Percentiles rank a stretch among this genome's conserved stretches.
Evolutionary conservation across 2,113 vertebrate genomes (phyloP).

Genomic region (Eurypyga helias): DNA sequence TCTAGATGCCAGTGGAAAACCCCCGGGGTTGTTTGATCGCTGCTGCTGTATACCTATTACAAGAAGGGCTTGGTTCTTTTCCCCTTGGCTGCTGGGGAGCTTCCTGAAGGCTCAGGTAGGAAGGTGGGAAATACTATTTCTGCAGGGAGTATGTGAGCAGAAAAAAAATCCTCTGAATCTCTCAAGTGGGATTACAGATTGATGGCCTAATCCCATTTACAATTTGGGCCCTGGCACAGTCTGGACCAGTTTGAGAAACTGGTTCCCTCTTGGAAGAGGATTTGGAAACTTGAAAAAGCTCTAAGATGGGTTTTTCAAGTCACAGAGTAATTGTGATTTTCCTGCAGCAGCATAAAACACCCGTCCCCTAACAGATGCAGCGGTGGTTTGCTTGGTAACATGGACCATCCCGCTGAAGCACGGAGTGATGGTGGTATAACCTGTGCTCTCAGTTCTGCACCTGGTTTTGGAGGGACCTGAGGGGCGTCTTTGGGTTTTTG

Average conservation of each 20-base stretch:
- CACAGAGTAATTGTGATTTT: not conserved
- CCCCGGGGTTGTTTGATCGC: not conserved
- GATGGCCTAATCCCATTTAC: too few species aligned
- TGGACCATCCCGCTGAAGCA: not conserved
- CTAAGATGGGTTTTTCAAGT: not conserved
- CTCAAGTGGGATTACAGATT: not conserved
- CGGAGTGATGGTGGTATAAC: not conserved
- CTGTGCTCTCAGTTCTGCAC: not conserved
- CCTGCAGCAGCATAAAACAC: not conserved
- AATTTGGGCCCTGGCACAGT: not conserved
- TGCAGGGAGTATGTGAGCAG: not conserved
- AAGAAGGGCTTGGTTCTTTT: not conserved
- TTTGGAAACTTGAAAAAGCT: not conserved
- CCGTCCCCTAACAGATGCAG: not conserved
- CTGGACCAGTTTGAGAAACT: not conserved
- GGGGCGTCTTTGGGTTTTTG: not conserved
- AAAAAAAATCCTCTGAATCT: fast-evolving
- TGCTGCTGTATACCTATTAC: not conserved
- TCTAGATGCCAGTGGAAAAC: not conserved
- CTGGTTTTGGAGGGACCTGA: not conserved
- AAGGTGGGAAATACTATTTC: not conserved
- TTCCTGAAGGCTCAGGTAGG: not conserved
- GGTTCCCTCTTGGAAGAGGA: not conserved
- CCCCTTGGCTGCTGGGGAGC: not conserved
- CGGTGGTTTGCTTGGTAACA: not conserved